Conservation (phyloP, 64 coral and sea anemone genomes). For the Montipora efflorescens region DNA sequence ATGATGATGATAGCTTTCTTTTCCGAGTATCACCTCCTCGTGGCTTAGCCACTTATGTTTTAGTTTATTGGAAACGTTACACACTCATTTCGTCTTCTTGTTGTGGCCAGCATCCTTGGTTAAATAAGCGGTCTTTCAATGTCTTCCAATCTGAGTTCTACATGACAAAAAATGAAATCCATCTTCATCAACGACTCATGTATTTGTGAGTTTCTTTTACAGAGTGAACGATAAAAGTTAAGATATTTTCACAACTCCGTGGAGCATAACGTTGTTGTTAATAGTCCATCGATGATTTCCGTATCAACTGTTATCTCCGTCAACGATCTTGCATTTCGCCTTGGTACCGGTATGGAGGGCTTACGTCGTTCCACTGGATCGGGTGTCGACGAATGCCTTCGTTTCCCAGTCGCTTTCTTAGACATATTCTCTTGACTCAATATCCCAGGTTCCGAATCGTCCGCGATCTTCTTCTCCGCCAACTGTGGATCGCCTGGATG, state of each 20-base stretch:
- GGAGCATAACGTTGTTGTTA: slow-evolving; percentile 42
- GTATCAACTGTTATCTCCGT: slow-evolving; percentile 24
- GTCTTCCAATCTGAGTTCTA: no score
- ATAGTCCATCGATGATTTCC: slow-evolving; percentile 30
- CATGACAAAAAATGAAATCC: no score
- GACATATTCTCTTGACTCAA: not conserved
- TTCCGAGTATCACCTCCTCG: no score
- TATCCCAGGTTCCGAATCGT: not conserved
- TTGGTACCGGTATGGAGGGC: not conserved
- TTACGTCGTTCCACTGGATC: not conserved
- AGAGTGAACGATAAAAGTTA: not conserved
- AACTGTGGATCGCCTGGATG: not conserved
- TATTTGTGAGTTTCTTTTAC: no score
- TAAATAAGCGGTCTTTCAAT: no score
- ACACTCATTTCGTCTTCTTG: no score
- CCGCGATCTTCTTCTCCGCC: not conserved
- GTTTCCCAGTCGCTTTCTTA: not conserved
- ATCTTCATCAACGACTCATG: no score
- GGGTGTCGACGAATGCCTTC: slow-evolving; percentile 35
- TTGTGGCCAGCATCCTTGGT: no score
- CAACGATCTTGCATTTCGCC: slow-evolving; percentile 27
- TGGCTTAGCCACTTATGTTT: no score
- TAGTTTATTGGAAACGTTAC: no score
- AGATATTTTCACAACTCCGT: slow-evolving; percentile 24
- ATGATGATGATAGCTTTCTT: no score